A percentile compares a stretch with the other conserved stretches of the same genome.
Evolutionary conservation across 2,888 invertebrate species (phyloP).

Genomic region (Tetragnatha montana): DNA sequence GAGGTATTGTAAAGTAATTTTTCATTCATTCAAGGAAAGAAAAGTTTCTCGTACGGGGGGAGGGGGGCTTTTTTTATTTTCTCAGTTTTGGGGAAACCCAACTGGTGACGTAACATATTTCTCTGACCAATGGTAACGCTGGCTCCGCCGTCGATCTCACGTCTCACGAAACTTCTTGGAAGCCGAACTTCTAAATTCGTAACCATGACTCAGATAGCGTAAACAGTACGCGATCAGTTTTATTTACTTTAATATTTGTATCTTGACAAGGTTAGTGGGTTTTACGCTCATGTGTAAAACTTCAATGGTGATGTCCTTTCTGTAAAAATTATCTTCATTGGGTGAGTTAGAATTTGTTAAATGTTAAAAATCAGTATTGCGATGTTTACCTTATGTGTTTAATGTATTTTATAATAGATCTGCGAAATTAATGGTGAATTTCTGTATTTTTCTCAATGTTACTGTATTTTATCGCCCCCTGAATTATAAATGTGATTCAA

Average conservation of each 20-base stretch:
- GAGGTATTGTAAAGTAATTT: background rate
- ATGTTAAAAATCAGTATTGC: background rate
- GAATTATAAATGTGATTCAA: too few relatives aligned
- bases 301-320: slow-evolving; percentile 17
- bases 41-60: too few relatives aligned
- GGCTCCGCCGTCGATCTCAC: slow-evolving; percentile 10
- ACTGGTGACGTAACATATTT: slow-evolving; percentile 51
- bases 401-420: too few relatives aligned
- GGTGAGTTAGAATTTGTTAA: slow-evolving; percentile 24
- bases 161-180: slow-evolving; percentile 55
- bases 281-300: slow-evolving; percentile 21
- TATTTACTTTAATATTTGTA: slow-evolving; percentile 43
- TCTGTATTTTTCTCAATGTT: too few relatives aligned
- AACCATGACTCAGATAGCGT: slow-evolving; percentile 56
- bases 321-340: background rate
- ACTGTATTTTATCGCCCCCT: too few relatives aligned
- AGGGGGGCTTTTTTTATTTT: background rate
- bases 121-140: slow-evolving; percentile 46
- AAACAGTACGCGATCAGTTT: slow-evolving; percentile 20
- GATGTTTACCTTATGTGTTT: too few relatives aligned
- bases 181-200: slow-evolving; percentile 48
- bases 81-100: slow-evolving; percentile 30
- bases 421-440: too few relatives aligned
- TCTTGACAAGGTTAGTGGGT: slow-evolving; percentile 44
- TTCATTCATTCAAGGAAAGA: background rate